phyloP scores from a whole-genome alignment of 2,113 vertebrate species.

The Mellivora capensis region DNA sequence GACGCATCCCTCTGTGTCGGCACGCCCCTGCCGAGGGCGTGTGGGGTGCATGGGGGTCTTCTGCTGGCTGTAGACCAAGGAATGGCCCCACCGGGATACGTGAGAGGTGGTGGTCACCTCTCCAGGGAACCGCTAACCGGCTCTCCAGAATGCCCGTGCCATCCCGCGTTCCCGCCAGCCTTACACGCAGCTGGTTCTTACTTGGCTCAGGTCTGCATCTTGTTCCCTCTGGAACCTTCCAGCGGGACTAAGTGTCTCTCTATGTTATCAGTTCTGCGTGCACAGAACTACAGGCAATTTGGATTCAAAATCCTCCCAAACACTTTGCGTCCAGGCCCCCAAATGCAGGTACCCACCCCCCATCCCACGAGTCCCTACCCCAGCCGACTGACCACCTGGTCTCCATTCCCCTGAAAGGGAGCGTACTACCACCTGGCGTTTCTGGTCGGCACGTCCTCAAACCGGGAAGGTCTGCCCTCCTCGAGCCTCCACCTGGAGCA shows the following conservation, averaged over 20 bases:
- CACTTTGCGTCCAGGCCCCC: background rate
- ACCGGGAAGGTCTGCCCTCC: background rate
- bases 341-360: background rate
- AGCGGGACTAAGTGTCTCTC: fast-evolving
- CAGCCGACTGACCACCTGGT: fast-evolving
- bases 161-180: fast-evolving
- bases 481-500: fast-evolving
- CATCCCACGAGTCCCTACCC: too few species aligned
- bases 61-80: background rate
- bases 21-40: fast-evolving
- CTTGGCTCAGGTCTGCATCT: fast-evolving
- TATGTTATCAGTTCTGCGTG: fast-evolving
- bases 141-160: fast-evolving
- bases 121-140: fast-evolving
- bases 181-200: fast-evolving
- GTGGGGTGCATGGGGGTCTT: too few species aligned
- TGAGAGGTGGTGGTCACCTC: fast-evolving
- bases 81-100: fast-evolving
- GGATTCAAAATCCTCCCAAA: background rate
- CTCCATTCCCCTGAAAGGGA: background rate
- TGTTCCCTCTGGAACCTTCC: background rate
- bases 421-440: fast-evolving
- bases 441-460: background rate
- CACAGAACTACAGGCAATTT: fast-evolving
- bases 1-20: fast-evolving